phyloP scores from a whole-genome alignment of 2,113 vertebrate species.

The Eclectus roratus region DNA sequence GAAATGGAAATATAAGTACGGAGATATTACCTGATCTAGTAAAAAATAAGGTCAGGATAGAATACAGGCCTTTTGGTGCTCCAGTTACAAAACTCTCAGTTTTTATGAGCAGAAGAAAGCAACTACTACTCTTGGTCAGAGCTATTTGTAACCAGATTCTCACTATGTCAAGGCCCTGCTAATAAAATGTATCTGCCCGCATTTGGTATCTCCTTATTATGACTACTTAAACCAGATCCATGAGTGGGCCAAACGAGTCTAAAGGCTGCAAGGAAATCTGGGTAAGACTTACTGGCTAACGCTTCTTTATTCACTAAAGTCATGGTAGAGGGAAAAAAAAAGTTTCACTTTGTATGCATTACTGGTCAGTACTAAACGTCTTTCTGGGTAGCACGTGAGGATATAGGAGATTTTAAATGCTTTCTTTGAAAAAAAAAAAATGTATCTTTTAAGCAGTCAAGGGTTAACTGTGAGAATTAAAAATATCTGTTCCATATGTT shows the following conservation, averaged over 20 bases:
- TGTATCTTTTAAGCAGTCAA: slow-evolving; percentile 60
- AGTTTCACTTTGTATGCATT: slow-evolving; percentile 25
- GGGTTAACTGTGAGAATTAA: slow-evolving; percentile 62
- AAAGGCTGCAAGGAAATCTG: background rate
- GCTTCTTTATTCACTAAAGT: background rate
- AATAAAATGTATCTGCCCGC: background rate
- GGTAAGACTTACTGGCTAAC: background rate
- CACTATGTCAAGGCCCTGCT: background rate
- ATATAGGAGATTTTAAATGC: slow-evolving; percentile 59
- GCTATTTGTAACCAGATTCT: background rate
- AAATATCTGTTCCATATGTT: slow-evolving; percentile 72
- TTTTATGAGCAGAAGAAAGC: background rate
- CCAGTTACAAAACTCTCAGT: background rate
- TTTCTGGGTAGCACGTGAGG: background rate
- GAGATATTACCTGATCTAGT: background rate
- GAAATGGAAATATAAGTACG: background rate
- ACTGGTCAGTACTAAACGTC: background rate
- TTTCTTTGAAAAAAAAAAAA: slow-evolving; percentile 56
- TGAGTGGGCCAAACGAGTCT: background rate
- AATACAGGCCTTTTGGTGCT: background rate
- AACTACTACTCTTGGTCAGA: background rate
- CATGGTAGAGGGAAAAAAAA: background rate
- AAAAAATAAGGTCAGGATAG: background rate
- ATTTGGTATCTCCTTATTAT: background rate
- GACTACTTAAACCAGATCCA: background rate